phyloP scores from a whole-genome alignment of 2,888 invertebrate genomes.

The Hypercompe scribonia region DNA sequence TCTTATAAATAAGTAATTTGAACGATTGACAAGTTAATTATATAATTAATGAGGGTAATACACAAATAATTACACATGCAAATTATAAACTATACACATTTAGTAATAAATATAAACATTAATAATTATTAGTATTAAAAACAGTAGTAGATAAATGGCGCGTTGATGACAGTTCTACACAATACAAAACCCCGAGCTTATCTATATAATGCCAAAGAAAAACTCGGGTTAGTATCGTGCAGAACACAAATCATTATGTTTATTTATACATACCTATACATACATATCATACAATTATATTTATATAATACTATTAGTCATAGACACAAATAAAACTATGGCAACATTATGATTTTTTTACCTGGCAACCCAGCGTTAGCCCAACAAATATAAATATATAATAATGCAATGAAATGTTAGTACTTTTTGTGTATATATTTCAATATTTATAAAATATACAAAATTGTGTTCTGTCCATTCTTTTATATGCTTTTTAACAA shows the following conservation, averaged over 20 bases:
- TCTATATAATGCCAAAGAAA: conserved; percentile 20
- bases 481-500: not conserved
- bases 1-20: not conserved
- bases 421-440: not conserved
- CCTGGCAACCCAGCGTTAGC: not conserved
- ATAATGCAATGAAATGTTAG: not conserved
- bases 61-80: not conserved
- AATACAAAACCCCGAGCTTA: conserved; percentile 26
- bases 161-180: conserved; percentile 20
- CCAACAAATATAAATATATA: not conserved
- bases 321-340: not conserved
- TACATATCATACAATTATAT: not conserved
- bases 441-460: not conserved
- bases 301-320: not conserved
- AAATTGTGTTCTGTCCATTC: not conserved
- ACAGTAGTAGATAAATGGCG: conserved; percentile 9
- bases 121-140: not conserved
- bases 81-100: not conserved
- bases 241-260: conserved; percentile 17
- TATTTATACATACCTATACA: not conserved
- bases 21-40: not conserved
- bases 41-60: not conserved
- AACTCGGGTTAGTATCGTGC: conserved; percentile 19
- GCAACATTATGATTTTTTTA: not conserved
- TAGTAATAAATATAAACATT: not conserved